Base-by-base conservation (phyloP, 92 coral and sea anemone genomes). In the Plumapathes pennacea region DNA sequence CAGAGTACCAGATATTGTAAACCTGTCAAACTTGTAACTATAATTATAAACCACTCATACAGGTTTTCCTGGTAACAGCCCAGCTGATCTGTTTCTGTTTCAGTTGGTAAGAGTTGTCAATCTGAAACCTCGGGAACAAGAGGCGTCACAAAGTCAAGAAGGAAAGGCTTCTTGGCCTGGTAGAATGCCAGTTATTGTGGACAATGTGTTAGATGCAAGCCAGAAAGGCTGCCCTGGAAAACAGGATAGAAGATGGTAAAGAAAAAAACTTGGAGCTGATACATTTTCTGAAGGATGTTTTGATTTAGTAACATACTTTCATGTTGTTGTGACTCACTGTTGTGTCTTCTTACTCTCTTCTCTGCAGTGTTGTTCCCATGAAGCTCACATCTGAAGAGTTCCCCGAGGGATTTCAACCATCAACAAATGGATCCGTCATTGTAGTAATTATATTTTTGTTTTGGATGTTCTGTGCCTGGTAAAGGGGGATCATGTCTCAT, bases 101-200 rank as follows among this genome's bases (percentile, higher is more conserved):
- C 42, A 87, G 95, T 75, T 87, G 17, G 69, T 82, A 9, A 83
- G 89, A 77, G 86, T 87, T 49, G 95, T 87, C 38, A 82, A 67
- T 40, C 80, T 87, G 10, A 62, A 64, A 48, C 79, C 95, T 10
- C 88, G 71, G 29, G 89, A 82, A 42, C 67, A 33, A 76, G 84
- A 77, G 0, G 40, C 53, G 66, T 68, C 73, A 2, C 36, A 77
- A 39, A 80, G 76, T 45, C 81, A 73, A 4, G 81, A 80, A 4
- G 66, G 57, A 39, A 72, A 62, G 9, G 32, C 64, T 13, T 26
- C 66, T 23, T 37, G 68, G 38, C 67, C 66, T 23, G 24, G 18
- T 1, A 64, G 62, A 36, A 67, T 70, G n/a, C 88, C 88, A 7
- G 69, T 44, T 52, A 62, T 81, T 39, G 52, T 52, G 14, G 63